Percentiles rank a stretch among this genome's conserved stretches.
Evolutionary conservation across 2,113 vertebrate genomes (phyloP).

Genomic region (Prolemur simus): DNA sequence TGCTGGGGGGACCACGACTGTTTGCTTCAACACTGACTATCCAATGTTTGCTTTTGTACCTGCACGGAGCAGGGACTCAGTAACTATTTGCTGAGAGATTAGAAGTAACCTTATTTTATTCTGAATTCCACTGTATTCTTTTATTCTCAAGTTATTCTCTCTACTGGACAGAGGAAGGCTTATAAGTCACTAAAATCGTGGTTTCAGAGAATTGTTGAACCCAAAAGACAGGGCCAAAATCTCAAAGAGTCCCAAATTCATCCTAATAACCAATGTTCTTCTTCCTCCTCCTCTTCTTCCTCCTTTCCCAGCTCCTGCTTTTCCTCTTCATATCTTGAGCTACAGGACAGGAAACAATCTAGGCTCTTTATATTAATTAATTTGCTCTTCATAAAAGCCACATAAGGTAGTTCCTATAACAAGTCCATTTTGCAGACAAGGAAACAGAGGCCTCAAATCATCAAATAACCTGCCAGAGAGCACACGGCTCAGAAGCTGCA

Average conservation of each 20-base stretch:
- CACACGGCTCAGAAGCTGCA: neutral
- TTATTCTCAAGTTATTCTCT: constrained; percentile 12
- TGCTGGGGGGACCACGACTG: fast-evolving
- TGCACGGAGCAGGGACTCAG: neutral
- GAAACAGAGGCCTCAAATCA: neutral
- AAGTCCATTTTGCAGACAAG: neutral
- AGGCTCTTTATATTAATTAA: neutral
- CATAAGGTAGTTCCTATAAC: neutral
- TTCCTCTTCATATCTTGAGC: neutral
- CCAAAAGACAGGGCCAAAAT: neutral
- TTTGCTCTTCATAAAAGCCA: neutral
- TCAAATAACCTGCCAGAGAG: neutral
- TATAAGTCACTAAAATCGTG: neutral
- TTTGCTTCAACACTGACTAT: neutral
- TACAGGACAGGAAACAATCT: neutral
- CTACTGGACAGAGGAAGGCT: neutral
- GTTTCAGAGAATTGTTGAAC: neutral
- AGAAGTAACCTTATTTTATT: neutral
- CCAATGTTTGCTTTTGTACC: neutral
- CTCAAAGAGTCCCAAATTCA: neutral
- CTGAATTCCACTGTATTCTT: constrained; percentile 27
- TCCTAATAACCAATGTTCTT: neutral
- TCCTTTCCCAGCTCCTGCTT: neutral
- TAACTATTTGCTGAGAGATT: neutral
- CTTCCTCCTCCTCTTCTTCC: neutral